Evolutionary conservation across 1,140 invertebrate genomes (phyloP).

Genomic region (Lutraria rhynchaena): DNA sequence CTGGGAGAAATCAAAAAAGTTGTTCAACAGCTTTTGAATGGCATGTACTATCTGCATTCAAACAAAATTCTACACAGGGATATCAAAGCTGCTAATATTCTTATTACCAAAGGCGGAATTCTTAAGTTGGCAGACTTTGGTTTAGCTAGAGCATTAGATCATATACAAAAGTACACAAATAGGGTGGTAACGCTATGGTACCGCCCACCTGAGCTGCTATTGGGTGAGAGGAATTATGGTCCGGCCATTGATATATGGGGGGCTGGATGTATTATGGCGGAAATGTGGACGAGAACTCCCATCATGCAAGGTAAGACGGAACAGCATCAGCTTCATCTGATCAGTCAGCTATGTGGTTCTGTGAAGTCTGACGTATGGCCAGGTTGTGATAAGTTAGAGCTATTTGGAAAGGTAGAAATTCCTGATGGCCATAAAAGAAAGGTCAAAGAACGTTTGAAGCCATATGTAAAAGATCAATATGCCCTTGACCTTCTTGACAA

Average conservation of each 20-base stretch:
- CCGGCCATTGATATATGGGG: conserved; percentile 99
- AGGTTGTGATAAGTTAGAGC: conserved; percentile 95
- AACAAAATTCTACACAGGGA: conserved; percentile 97
- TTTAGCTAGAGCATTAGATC: conserved; percentile 92
- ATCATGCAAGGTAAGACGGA: conserved; percentile 95
- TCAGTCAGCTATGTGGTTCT: conserved; percentile 97
- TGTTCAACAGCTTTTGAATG: conserved; percentile 98
- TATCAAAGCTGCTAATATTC: conserved; percentile 99
- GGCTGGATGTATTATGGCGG: conserved; percentile 99
- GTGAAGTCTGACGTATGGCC: conserved; percentile 97
- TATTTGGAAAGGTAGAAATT: conserved; percentile 95
- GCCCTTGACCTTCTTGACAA: conserved; percentile 97
- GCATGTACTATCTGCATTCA: conserved; percentile 97
- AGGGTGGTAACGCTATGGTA: conserved; percentile 99
- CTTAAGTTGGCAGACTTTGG: conserved; percentile 85
- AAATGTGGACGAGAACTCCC: conserved; percentile 97
- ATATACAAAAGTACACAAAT: conserved; percentile 96
- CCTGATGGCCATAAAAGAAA: conserved; percentile 95
- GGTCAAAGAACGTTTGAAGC: conserved; percentile 93
- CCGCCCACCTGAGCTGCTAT: conserved; percentile 92
- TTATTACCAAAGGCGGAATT: conserved; percentile 97
- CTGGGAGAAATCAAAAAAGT: conserved; percentile 98
- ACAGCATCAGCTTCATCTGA: conserved; percentile 97
- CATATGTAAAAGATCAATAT: conserved; percentile 95
- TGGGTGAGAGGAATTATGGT: conserved; percentile 95